Percentiles rank a stretch among this genome's conserved stretches.
These are phyloP conservation scores for Lymantria monacha DNA, from an alignment of 2,888 invertebrate species.

Conservation along the genomic window DNA sequence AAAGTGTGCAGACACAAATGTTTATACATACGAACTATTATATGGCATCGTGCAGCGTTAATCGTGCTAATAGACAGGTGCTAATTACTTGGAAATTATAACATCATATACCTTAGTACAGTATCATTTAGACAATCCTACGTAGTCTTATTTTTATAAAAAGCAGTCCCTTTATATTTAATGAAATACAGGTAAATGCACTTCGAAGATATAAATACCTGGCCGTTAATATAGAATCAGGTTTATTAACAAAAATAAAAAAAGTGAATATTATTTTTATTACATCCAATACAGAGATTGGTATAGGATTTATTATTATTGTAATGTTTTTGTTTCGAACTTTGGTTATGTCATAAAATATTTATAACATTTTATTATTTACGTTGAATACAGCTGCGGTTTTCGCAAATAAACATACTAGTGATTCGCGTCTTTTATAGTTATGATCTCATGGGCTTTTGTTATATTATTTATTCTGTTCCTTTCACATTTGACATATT, in stretches of 20 bases:
- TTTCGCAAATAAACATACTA: constrained; percentile 24
- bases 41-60: no score
- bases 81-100: constrained; percentile 35
- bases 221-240: no score
- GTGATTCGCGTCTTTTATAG: constrained; percentile 25
- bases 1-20: no score
- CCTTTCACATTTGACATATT: constrained; percentile 12
- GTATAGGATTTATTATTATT: no score
- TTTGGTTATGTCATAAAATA: background rate
- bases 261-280: no score
- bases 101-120: constrained; percentile 4
- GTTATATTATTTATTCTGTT: constrained; percentile 17
- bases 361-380: constrained; percentile 3
- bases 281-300: no score
- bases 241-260: no score
- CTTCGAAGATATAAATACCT: no score
- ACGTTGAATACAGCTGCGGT: constrained; percentile 23
- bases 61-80: constrained; percentile 31
- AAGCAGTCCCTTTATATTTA: background rate
- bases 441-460: constrained; percentile 30
- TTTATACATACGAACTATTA: no score
- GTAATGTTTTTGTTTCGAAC: no score
- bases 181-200: no score
- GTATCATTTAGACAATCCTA: background rate
- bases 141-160: background rate